Evolutionary conservation across 2,113 vertebrate genomes (phyloP), one percentile per base, ranked within the genome.

Genomic region (Mugil cephalus): DNA sequence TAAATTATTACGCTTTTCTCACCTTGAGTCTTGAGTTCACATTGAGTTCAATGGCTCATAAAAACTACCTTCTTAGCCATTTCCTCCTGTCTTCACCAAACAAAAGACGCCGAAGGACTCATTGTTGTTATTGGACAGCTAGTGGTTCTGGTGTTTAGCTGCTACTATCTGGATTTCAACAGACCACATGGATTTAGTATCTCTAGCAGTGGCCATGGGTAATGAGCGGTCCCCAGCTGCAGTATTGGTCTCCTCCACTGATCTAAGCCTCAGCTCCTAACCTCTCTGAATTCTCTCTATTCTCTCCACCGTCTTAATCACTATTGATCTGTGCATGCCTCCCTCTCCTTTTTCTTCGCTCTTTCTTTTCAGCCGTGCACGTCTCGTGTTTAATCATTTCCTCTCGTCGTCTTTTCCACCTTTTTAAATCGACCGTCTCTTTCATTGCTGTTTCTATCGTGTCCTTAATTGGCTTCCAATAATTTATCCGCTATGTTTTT

Each of bases 241-340:
- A n/a, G 13, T 10, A 8, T 61, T 65, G 5, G 62, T 70, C 36
- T 82, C 72, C 51, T 42, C 52, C 61, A 8, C 40, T 60, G 42
- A 84, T 61, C 46, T 60, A 53, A 10, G 18, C 43, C 21, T 42
- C 34, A 46, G 19, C 8, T 64, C 71, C 54, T 60, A 74, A 50
- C 59, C 59, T 69, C 55, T n/a, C 59, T 35, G 64, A 47, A 61
- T 52, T 71, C 58, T 34, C 54, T 56, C 61, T 51, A 10, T 55
- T 15, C 45, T 61, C 40, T 50, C 66, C 54, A 0, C 11, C 56
- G 50, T 12, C 48, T 52, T 83, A 83, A 88, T 88, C 84, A 75
- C 45, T 61, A 83, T 83, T 67, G 77, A 88, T 86, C 52, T 40
- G 30, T 10, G 38, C 34, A 47, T 67, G 60, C 19, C 38, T 8